Base-by-base conservation (phyloP, 2,888 invertebrate species). In the Nemurella pictetii region DNA sequence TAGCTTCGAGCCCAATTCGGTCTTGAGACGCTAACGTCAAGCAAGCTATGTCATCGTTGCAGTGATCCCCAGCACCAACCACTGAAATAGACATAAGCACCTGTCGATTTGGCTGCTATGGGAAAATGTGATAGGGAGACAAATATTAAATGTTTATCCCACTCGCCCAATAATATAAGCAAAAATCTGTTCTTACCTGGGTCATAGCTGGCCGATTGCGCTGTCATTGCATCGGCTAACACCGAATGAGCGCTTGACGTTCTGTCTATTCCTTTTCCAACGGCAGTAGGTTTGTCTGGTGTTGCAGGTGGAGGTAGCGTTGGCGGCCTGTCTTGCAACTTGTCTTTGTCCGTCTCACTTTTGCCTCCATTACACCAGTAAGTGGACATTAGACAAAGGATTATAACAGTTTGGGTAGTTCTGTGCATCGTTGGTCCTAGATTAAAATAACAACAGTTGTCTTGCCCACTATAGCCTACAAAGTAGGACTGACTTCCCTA, bases 1-100 rank as follows among this genome's bases (percentile, higher is more conserved):
- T 98, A 85, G 99, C 98, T 90, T 98, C 98, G 89, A 97, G 94
- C 32, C 97, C 98, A 84, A 95, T 93, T 87, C 94, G 94, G 92
- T 98, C 98, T 89, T 95, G 95, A 85, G 94, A 92, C 88, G 92
- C 92, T 90, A 92, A 93, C 84, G 93, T 92, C 87, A 96, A 93
- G 89, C 96, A 96, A 87, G 94, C 93, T 86, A 95, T 92, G 90
- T 96, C 96, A 89, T 96, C 96, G 89, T 93, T 92, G 89, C 93
- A 93, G 85, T 91, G 91, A 86, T 92, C 92, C 85, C 88, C 88
- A 83, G 88, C 86, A 88, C 88, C 90, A 89, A 86, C 85, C 88
- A 88, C 80, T 82, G 29, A 72, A 84, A 77, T 27, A 73, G 12
- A 55, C 20, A 1, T 55, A 20, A 20, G 55, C 55, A 55, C 55